Percentiles rank a stretch among this genome's conserved stretches.
Conservation (phyloP, 2,888 invertebrate genomes). For the Stenchaetothrips biformis region DNA sequence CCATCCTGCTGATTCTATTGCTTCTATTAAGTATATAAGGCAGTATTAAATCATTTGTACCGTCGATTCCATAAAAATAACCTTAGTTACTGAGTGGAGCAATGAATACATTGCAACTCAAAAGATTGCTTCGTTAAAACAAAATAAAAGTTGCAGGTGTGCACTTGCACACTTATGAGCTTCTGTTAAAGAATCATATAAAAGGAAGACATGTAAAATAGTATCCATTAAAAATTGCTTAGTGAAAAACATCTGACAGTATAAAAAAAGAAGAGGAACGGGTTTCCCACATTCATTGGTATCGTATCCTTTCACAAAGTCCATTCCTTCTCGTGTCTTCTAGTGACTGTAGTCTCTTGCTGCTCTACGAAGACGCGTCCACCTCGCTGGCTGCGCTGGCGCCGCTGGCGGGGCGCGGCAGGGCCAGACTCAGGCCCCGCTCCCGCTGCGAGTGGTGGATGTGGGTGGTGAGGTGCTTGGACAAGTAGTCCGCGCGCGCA, state of each 20-base stretch:
- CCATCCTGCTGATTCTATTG: neutral
- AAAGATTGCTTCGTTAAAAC: neutral
- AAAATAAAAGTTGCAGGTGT: neutral
- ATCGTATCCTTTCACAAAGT: no score
- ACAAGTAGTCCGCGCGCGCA: conserved; percentile 83
- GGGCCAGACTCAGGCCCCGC: neutral
- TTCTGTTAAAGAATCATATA: conserved; percentile 5
- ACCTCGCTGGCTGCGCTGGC: neutral
- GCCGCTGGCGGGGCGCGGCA: neutral
- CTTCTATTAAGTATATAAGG: neutral
- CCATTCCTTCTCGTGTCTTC: no score
- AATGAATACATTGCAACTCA: conserved; percentile 2
- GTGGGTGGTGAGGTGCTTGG: conserved; percentile 86
- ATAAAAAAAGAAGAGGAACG: neutral
- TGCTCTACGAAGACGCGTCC: neutral
- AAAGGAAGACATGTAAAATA: conserved; percentile 16
- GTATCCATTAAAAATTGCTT: neutral
- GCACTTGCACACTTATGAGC: neutral
- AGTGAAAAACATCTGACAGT: neutral
- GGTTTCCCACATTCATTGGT: neutral
- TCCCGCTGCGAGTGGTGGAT: conserved; percentile 53
- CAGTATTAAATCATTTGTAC: neutral
- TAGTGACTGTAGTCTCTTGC: no score
- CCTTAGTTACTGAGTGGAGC: neutral
- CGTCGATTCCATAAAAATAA: neutral